phyloP scores from a whole-genome alignment of 2,888 invertebrate genomes.

The Orthosia gothica region DNA sequence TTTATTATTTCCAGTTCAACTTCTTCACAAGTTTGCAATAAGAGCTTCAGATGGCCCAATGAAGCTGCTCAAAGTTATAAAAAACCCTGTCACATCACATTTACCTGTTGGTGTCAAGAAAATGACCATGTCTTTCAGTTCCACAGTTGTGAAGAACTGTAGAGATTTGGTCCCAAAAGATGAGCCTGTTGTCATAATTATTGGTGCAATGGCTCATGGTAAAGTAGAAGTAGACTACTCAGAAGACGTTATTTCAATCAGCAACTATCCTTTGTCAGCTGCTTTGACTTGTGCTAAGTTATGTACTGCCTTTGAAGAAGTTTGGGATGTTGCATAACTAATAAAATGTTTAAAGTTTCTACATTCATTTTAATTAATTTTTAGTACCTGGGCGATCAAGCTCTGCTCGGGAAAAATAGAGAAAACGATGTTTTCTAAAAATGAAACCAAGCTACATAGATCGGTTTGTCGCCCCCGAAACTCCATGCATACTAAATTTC shows the following conservation, averaged over 20 bases:
- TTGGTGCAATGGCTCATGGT: conserved; percentile 99
- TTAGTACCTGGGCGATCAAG: no score
- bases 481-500: no score
- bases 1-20: conserved; percentile 94
- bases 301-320: conserved; percentile 98
- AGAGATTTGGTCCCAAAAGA: conserved; percentile 95
- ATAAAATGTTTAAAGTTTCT: conserved; percentile 54
- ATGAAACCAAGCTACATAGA: no score
- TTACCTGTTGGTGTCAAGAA: conserved; percentile 98
- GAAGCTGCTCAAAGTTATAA: conserved; percentile 98
- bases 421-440: no score
- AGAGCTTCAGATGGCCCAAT: conserved; percentile 97
- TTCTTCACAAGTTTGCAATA: conserved; percentile 98
- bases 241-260: conserved; percentile 97
- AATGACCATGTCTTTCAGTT: conserved; percentile 97
- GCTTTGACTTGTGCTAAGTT: conserved; percentile 99
- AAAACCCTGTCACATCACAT: conserved; percentile 98
- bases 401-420: no score
- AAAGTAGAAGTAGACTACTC: conserved; percentile 97
- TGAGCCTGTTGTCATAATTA: conserved; percentile 97
- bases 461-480: no score
- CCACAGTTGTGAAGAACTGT: conserved; percentile 93
- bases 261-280: conserved; percentile 99
- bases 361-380: background rate
- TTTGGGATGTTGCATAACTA: conserved; percentile 94